phyloP scores from a whole-genome alignment of 2,113 vertebrate genomes.

The Paraplagusia blochii region DNA sequence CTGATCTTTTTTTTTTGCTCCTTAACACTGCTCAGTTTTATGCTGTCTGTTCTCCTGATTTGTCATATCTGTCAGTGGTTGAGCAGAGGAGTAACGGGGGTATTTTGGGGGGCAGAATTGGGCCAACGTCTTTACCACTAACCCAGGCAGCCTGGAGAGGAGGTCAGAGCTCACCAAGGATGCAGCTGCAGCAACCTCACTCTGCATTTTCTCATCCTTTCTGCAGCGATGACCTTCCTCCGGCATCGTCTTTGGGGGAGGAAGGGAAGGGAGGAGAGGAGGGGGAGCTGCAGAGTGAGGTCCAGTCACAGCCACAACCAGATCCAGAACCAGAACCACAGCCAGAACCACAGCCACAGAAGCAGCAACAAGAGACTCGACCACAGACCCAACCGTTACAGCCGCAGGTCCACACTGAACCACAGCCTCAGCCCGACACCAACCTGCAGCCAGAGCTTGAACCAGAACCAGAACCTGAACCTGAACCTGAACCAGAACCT shows the following conservation, averaged over 20 bases:
- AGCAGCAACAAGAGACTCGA: constrained; percentile 46
- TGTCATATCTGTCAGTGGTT: constrained; percentile 56
- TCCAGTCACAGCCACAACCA: constrained; percentile 69
- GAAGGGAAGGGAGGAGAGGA: constrained; percentile 79
- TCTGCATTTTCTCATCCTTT: constrained; percentile 83
- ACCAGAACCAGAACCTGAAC: constrained; percentile 20
- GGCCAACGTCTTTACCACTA: constrained; percentile 59
- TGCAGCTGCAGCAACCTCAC: constrained; percentile 72
- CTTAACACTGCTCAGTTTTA: constrained; percentile 43
- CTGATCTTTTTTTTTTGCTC: constrained; percentile 26
- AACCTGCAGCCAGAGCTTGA: constrained; percentile 9
- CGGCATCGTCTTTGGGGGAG: constrained; percentile 71
- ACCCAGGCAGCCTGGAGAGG: constrained; percentile 71
- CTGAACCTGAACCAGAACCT: not conserved
- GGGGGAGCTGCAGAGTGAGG: constrained; percentile 78
- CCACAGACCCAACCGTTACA: constrained; percentile 33
- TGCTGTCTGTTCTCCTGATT: constrained; percentile 25
- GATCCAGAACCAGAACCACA: constrained; percentile 25
- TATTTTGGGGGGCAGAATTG: constrained; percentile 34
- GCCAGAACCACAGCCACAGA: constrained; percentile 35
- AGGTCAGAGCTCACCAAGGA: constrained; percentile 73
- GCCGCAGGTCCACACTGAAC: constrained; percentile 34
- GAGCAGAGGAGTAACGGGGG: constrained; percentile 60
- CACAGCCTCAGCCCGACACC: constrained; percentile 19
- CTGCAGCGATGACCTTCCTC: constrained; percentile 78